Base-by-base conservation (phyloP, 1,140 invertebrate genomes). In the Maconellicoccus hirsutus region DNA sequence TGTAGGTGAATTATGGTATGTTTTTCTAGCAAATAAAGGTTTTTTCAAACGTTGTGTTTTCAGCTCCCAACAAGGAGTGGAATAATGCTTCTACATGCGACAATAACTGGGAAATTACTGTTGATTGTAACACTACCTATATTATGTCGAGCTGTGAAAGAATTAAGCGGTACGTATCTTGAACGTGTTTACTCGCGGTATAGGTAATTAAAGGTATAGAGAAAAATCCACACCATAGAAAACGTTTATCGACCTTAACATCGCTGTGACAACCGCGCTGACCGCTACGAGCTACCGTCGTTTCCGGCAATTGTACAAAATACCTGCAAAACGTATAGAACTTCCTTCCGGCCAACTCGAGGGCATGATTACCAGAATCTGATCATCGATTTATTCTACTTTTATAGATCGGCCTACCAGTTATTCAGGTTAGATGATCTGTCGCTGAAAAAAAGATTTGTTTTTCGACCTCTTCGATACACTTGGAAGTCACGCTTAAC, bases 381-480 rank as follows among this genome's bases (percentile, higher is more conserved):
- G 29, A 16, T 52, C 42, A 19, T 52, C 42, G 42, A 14, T 52
- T 52, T 19, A 52, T 19, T 52, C 42, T 52, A 52, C n/a, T 52
- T 33, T 33, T 33, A 33, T 52, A 6, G 6, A 52, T 19, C 42
- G n/a, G 42, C n/a, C 42, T 52, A 52, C 42, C 42, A 19, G 42
- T 52, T 52, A 52, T 52, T 52, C n/a, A 52, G 42, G 42, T 52
- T 52, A 52, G 12, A 19, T 16, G 3, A 52, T 52, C n/a, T 52
- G 42, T 52, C 42, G 42, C 2, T 52, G 42, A 52, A 52, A 52
- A 52, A 52, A 52, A 52, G 42, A 52, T 52, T 52, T 52, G 42
- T 52, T 52, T 52, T 52, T 52, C 42, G n/a, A 52, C 16, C 12
- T 16, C 29, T 33, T 19, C 42, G 42, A 52, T 52, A 52, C 16